A percentile compares a stretch with the other conserved stretches of the same genome.
Conservation (phyloP, 1,140 invertebrate genomes). For the Platyscapa corneri region DNA sequence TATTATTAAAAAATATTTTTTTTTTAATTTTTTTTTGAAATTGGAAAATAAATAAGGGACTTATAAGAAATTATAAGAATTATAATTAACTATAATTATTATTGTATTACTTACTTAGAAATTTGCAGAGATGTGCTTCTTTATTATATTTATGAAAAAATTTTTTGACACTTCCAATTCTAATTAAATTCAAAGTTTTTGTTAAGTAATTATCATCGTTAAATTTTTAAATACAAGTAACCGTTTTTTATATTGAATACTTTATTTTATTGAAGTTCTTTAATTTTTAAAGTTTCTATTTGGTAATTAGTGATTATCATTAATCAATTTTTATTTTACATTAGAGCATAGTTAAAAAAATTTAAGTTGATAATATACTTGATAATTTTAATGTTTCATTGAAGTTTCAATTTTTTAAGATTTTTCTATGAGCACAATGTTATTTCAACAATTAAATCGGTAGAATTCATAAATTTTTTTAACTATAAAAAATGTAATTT, state of each 20-base stretch:
- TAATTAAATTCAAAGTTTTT: background rate
- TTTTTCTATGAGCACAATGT: background rate
- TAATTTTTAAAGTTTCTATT: slow-evolving; percentile 52
- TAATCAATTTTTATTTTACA: slow-evolving; percentile 2
- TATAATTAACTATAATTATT: too few species aligned
- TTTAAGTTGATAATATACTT: background rate
- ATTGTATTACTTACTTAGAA: too few species aligned
- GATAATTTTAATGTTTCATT: too few species aligned
- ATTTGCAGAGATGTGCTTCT: background rate
- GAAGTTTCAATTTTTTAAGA: background rate
- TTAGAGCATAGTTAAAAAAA: too few species aligned
- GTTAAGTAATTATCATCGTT: slow-evolving; percentile 41
- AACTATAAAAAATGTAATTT: background rate
- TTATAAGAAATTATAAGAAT: too few species aligned
- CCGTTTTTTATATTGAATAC: slow-evolving; percentile 56
- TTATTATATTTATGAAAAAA: background rate
- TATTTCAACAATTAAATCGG: too few species aligned
- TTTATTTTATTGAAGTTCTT: slow-evolving; percentile 54
- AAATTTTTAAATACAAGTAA: slow-evolving; percentile 53
- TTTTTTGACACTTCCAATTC: background rate
- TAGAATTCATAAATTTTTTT: too few species aligned
- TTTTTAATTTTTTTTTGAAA: too few species aligned
- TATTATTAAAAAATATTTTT: too few species aligned
- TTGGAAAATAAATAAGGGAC: too few species aligned
- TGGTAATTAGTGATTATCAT: slow-evolving; percentile 36